Evolutionary conservation across 2,113 vertebrate genomes (phyloP).

Genomic region (Oxyruncus cristatus): DNA sequence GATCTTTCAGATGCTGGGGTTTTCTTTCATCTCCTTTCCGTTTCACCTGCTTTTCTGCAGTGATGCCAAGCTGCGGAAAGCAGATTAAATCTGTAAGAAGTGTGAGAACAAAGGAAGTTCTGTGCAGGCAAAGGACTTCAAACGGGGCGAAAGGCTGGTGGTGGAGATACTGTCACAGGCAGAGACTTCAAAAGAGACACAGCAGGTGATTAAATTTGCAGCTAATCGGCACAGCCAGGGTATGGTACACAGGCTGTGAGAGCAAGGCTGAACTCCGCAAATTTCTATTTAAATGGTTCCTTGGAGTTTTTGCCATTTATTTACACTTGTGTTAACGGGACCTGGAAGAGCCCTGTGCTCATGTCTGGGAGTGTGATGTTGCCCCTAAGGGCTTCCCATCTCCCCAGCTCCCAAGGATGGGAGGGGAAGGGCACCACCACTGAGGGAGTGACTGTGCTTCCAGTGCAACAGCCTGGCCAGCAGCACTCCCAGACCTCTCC

Average conservation of each 20-base stretch:
- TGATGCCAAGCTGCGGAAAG: neutral
- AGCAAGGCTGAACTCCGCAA: neutral
- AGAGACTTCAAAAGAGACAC: neutral
- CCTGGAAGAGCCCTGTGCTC: neutral
- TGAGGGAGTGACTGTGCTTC: rapidly evolving
- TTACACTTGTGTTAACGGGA: rapidly evolving
- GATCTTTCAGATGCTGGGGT: neutral
- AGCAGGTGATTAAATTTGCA: neutral
- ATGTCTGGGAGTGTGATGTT: rapidly evolving
- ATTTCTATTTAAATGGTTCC: neutral
- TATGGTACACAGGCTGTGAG: rapidly evolving
- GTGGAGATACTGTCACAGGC: neutral
- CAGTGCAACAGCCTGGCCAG: neutral
- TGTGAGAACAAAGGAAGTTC: constrained; percentile 8
- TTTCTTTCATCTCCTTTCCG: neutral
- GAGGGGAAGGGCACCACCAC: neutral
- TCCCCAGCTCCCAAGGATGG: neutral
- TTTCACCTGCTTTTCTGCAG: neutral
- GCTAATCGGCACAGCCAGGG: rapidly evolving
- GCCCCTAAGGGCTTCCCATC: neutral
- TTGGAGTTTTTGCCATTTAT: neutral
- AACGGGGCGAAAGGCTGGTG: neutral
- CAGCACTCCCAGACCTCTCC: neutral
- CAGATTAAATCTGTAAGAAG: constrained; percentile 22
- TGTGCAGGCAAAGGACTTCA: neutral